Percentiles rank a stretch among this genome's conserved stretches.
phyloP scores from a whole-genome alignment of 2,797 vertebrate species.

The Rhyacichthys aspro region DNA sequence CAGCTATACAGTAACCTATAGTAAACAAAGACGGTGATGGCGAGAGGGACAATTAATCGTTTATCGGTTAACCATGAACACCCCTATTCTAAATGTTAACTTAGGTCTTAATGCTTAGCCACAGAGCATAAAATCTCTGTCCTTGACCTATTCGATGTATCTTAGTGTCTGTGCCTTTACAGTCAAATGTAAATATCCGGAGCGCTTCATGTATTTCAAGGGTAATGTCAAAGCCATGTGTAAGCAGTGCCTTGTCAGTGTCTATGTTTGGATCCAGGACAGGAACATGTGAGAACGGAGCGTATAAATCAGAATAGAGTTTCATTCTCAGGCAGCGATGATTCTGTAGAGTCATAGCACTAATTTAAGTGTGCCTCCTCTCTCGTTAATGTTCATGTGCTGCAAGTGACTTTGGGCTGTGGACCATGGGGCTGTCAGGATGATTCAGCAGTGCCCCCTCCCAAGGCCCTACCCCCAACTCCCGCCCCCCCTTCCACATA shows the following conservation, averaged over 20 bases:
- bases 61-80: no score
- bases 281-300: not conserved
- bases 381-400: constrained; percentile 35
- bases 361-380: constrained; percentile 15
- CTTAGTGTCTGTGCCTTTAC: not conserved
- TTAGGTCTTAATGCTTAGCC: no score
- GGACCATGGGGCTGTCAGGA: constrained; percentile 49
- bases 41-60: no score
- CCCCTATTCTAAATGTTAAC: no score
- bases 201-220: not conserved
- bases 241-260: constrained; percentile 1
- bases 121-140: no score
- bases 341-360: constrained; percentile 10
- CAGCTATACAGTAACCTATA: no score
- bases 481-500: constrained; percentile 30
- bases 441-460: constrained; percentile 64
- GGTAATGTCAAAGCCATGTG: not conserved
- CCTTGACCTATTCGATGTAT: no score
- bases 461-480: constrained; percentile 38
- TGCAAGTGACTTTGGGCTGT: constrained; percentile 47
- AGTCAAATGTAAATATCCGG: not conserved
- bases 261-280: constrained; percentile 4
- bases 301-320: constrained; percentile 3
- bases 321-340: not conserved
- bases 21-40: no score